Conservation (phyloP, 2,888 invertebrate genomes). For the Sepiola atlantica region DNA sequence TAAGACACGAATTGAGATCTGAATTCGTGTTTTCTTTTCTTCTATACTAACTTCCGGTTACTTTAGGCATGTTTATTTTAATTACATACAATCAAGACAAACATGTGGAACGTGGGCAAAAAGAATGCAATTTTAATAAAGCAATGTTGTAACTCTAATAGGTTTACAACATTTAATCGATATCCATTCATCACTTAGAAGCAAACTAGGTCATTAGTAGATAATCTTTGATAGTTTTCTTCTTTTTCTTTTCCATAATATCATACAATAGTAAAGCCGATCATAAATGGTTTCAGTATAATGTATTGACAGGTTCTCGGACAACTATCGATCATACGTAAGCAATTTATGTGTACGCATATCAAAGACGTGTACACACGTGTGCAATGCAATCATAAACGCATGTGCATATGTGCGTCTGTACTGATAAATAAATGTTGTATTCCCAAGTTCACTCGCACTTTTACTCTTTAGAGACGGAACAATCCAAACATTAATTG, state of each 20-base stretch:
- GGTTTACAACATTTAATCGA: neutral
- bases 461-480: too few relatives aligned
- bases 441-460: too few relatives aligned
- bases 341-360: neutral
- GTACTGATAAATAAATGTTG: too few relatives aligned
- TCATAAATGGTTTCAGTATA: neutral
- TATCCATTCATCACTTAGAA: neutral
- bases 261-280: neutral
- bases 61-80: too few relatives aligned
- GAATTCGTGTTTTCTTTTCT: too few relatives aligned
- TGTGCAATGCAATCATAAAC: neutral
- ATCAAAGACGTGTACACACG: neutral
- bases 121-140: neutral
- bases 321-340: too few relatives aligned
- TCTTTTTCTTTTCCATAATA: neutral
- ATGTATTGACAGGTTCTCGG: neutral
- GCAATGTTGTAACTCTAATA: neutral
- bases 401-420: neutral
- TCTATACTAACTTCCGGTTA: too few relatives aligned
- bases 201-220: neutral
- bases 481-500: too few relatives aligned
- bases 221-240: neutral
- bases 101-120: neutral
- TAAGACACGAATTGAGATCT: too few relatives aligned
- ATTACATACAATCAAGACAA: neutral